A percentile compares a stretch with the other conserved stretches of the same genome.
phyloP scores from a whole-genome alignment of 1,140 invertebrate genomes.

The Homalodisca vitripennis region DNA sequence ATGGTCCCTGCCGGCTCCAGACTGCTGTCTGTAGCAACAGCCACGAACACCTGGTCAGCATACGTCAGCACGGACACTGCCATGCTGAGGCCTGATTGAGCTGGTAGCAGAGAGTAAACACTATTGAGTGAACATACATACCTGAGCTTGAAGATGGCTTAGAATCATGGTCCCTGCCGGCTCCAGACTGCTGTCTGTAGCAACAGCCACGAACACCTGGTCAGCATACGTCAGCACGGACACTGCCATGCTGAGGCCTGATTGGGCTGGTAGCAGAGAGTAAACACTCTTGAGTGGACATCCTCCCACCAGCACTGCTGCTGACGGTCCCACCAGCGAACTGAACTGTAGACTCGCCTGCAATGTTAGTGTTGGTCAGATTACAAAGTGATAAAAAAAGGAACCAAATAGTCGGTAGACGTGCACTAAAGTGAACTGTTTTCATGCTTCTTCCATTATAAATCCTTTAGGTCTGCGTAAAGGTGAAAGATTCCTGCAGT shows the following conservation, averaged over 20 bases:
- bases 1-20: slow-evolving; percentile 43
- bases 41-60: slow-evolving; percentile 52
- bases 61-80: slow-evolving; percentile 57
- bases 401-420: too few species aligned
- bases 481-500: too few species aligned
- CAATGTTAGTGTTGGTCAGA: too few species aligned
- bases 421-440: too few species aligned
- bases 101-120: slow-evolving; percentile 53
- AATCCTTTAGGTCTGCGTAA: too few species aligned
- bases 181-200: slow-evolving; percentile 50
- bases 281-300: slow-evolving; percentile 50
- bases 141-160: slow-evolving; percentile 39
- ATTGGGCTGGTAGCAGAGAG: slow-evolving; percentile 52
- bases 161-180: slow-evolving; percentile 38
- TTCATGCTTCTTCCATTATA: too few species aligned
- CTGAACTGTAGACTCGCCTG: slow-evolving; percentile 47
- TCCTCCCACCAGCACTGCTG: slow-evolving; percentile 46
- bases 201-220: slow-evolving; percentile 52
- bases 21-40: slow-evolving; percentile 51
- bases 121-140: slow-evolving; percentile 45
- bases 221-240: slow-evolving; percentile 57
- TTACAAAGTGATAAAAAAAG: too few species aligned
- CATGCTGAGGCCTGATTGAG: slow-evolving; percentile 50
- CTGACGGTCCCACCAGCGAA: slow-evolving; percentile 54
- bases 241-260: slow-evolving; percentile 51